Base-by-base conservation (phyloP, 2,113 vertebrate species). In the Perognathus longimembris region DNA sequence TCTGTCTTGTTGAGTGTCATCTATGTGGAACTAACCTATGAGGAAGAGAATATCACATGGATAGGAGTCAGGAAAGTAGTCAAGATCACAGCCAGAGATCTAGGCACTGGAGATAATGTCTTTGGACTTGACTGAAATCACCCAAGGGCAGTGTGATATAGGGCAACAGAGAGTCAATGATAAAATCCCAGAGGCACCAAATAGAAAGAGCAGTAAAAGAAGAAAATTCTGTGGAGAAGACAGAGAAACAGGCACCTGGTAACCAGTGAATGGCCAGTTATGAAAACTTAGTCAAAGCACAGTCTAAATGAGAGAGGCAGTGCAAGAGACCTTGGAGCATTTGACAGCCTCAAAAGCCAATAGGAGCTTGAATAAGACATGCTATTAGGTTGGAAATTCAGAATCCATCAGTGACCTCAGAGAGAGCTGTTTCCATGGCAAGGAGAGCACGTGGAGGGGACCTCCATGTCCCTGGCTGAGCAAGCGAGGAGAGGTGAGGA, bases 381-480 rank as follows among this genome's bases (percentile, higher is more conserved):
- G 28, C 67, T 69, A 40, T 67, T 84, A 30, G 63, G 75, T 66
- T 94, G 75, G 84, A 75, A 91, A 67, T 81, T 67, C 14, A 38
- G 64, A 81, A 89, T 73, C 64, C 30, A 38, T 28, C 15, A 45
- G 78, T 88, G 88, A 90, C 77, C 90, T 85, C 67, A 1, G 42
- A 3, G 24, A 77, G 84, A 42, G 22, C 36, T 0, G 28, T 88
- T 88, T 85, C 93, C 84, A 73, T 81, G 84, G 90, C 66, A 79
- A 93, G 36, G 63, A 32, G 40, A 54, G 76, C 40, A 85, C 17
- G 15, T 54, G 79, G 74, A 24, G 59, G 59, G 59, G 59, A 61
- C 6, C 20, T 26, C 74, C 88, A 90, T 61, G 78, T 9, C 71
- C n/a, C 36, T 0, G 26, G n/a, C 7, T 66, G 45, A 54, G 54